These are phyloP conservation scores for Erpornis zantholeuca DNA, from an alignment of 2,113 vertebrate genomes.

Conservation along the genomic window DNA sequence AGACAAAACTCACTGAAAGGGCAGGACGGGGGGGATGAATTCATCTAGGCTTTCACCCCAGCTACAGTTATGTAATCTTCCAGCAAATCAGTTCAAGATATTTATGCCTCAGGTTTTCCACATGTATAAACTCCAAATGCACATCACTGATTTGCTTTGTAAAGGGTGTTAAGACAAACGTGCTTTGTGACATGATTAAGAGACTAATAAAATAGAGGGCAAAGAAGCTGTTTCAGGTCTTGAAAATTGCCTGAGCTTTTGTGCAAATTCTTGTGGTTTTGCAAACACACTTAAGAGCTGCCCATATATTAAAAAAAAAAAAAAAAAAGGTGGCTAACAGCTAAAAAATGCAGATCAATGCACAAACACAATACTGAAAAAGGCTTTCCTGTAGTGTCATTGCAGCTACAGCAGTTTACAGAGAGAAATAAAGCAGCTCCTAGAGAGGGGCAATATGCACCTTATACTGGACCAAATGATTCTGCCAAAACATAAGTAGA, in stretches of 20 bases:
- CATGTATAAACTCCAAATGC: neutral
- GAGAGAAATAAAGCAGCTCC: neutral
- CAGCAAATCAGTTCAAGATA: neutral
- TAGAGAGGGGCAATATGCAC: neutral
- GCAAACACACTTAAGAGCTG: neutral
- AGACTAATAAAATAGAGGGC: neutral
- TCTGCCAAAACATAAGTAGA: neutral
- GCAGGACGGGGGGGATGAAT: neutral
- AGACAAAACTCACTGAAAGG: neutral
- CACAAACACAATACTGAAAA: neutral
- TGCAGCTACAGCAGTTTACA: neutral
- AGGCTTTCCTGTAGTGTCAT: fast-evolving
- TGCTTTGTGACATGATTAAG: neutral
- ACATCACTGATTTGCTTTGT: neutral
- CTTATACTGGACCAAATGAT: neutral
- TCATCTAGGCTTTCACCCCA: neutral
- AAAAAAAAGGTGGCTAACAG: neutral
- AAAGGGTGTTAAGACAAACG: neutral
- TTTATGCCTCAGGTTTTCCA: neutral
- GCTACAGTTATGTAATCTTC: neutral
- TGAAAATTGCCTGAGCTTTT: neutral
- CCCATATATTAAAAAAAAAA: neutral
- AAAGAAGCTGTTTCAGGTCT: neutral
- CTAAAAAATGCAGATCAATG: neutral
- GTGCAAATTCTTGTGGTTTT: neutral